phyloP scores from a whole-genome alignment of 2,797 vertebrate genomes.

The Mus caroli region DNA sequence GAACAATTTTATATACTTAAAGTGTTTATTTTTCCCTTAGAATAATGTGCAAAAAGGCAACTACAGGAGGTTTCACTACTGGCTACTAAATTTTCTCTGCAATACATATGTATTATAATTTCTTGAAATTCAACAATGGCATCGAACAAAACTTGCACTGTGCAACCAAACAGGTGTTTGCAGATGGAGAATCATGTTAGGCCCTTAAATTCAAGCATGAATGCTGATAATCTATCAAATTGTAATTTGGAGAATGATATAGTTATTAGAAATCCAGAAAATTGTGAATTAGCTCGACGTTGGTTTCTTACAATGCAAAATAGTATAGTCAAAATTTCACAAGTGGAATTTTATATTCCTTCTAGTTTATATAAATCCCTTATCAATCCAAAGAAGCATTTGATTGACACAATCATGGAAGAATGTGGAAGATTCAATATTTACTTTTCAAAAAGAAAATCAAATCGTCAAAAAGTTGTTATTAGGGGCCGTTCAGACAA shows the following conservation, averaged over 20 bases:
- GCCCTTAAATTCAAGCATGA: slow-evolving; percentile 86
- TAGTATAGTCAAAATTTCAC: slow-evolving; percentile 81
- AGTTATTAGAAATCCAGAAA: slow-evolving; percentile 90
- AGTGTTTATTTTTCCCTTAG: not conserved
- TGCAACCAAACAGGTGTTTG: slow-evolving; percentile 91
- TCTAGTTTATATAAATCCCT: slow-evolving; percentile 19
- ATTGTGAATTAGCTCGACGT: slow-evolving; percentile 91
- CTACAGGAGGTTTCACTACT: not conserved
- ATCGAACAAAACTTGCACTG: slow-evolving; percentile 92
- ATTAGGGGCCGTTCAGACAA: slow-evolving; percentile 90
- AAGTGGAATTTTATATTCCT: slow-evolving; percentile 42
- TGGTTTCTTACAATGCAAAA: slow-evolving; percentile 92
- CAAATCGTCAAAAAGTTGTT: slow-evolving; percentile 91
- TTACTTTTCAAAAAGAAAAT: slow-evolving; percentile 92
- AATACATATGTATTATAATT: not conserved
- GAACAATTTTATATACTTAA: not conserved
- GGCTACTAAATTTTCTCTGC: not conserved
- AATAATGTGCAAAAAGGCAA: slow-evolving; percentile 1
- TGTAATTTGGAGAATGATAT: slow-evolving; percentile 92
- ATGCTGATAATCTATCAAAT: slow-evolving; percentile 92
- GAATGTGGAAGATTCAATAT: slow-evolving; percentile 79
- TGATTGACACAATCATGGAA: not conserved
- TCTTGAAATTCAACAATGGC: slow-evolving; percentile 89
- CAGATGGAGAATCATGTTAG: slow-evolving; percentile 89
- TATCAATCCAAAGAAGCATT: not conserved